Evolutionary conservation across 2,113 vertebrate genomes (phyloP).

Genomic region (Neotragus pygmaeus): DNA sequence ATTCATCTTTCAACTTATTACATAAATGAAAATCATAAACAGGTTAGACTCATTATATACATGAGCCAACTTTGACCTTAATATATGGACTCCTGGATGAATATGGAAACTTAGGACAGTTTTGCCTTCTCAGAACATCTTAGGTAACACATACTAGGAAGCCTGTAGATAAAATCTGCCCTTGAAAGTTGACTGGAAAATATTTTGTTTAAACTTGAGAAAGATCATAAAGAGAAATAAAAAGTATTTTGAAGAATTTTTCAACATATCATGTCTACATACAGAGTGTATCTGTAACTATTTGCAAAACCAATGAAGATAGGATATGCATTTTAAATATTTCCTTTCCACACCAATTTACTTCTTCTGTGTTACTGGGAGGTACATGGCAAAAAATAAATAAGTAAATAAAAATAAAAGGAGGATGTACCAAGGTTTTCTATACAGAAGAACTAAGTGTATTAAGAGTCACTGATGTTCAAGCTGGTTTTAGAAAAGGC

Average conservation of each 20-base stretch:
- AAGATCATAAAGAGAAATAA: neutral
- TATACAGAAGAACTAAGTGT: neutral
- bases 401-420: neutral
- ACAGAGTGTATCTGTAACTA: neutral
- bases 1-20: neutral
- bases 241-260: neutral
- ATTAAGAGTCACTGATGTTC: neutral
- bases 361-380: constrained; percentile 43
- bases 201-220: neutral
- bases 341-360: constrained; percentile 48
- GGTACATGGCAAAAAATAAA: neutral
- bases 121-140: neutral
- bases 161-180: neutral
- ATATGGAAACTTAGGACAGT: neutral
- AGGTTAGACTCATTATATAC: neutral
- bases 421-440: neutral
- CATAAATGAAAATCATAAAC: neutral
- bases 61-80: neutral
- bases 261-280: neutral
- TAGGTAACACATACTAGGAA: neutral
- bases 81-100: neutral
- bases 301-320: constrained; percentile 53
- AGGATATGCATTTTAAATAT: constrained; percentile 31
- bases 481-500: too few species aligned
- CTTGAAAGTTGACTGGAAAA: neutral